Conservation (phyloP, 1,140 invertebrate genomes). For the Colletes latitarsis region DNA sequence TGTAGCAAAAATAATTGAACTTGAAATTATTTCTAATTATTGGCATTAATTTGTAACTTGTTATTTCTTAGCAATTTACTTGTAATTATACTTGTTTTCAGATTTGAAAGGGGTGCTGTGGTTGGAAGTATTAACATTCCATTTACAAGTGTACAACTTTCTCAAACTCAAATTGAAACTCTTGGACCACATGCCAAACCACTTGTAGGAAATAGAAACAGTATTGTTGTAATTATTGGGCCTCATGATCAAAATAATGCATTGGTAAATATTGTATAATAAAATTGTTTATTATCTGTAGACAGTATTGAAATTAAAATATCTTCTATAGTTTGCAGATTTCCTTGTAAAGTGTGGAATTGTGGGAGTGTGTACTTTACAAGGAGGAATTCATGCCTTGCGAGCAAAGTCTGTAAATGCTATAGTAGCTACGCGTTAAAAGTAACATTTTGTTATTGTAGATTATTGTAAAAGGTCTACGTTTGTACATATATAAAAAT, state of each 20-base stretch:
- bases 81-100: slow-evolving; percentile 71
- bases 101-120: slow-evolving; percentile 88
- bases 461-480: slow-evolving; percentile 5
- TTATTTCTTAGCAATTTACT: not conserved
- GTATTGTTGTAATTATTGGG: slow-evolving; percentile 90
- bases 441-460: slow-evolving; percentile 7
- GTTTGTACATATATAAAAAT: slow-evolving; percentile 22
- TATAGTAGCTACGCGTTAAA: slow-evolving; percentile 74
- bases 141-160: slow-evolving; percentile 88
- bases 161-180: slow-evolving; percentile 83
- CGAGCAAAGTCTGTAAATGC: slow-evolving; percentile 85
- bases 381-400: slow-evolving; percentile 87
- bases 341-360: slow-evolving; percentile 86
- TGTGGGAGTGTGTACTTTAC: slow-evolving; percentile 86
- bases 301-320: slow-evolving; percentile 18
- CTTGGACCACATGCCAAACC: slow-evolving; percentile 84
- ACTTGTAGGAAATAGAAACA: slow-evolving; percentile 83
- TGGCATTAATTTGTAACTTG: too few relatives aligned
- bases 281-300: not conserved
- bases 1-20: not conserved
- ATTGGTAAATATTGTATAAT: slow-evolving; percentile 82
- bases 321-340: slow-evolving; percentile 85
- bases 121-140: slow-evolving; percentile 93
- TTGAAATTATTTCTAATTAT: slow-evolving; percentile 35
- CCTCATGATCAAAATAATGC: slow-evolving; percentile 88